Evolutionary conservation across 2,797 vertebrate genomes (phyloP), one percentile per base, ranked within the genome.

Genomic region (Pogoniulus pusillus): DNA sequence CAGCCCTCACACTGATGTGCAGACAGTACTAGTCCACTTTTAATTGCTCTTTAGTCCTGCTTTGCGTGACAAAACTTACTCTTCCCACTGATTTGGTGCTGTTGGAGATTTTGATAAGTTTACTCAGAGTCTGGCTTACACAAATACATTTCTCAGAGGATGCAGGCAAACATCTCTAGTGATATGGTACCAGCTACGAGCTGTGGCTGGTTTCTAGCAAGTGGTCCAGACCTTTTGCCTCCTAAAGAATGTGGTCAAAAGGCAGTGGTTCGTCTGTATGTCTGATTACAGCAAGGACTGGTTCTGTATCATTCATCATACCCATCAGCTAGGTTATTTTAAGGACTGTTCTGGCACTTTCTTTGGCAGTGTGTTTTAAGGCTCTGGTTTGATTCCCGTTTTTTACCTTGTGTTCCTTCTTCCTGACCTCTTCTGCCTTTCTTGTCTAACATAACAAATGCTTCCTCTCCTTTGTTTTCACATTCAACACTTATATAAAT

Each of bases 281-380:
- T 59, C 34, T 69, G 66, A 51, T 64, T 81, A 47, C 45, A 79
- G 57, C 26, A 94, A 76, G 43, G 16, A 27, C 30, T 63, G 53
- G 14, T 37, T 89, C 57, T 74, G 20, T 53, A 54, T 73, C 32
- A 24, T 39, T 70, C 30, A 0, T 93, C 73, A 64, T 34, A 66
- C 2, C 19, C 57, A 60, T 70, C 39, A 87, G 43, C 16, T 29
- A 69, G 43, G 39, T 83, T 87, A 89, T 91, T 94, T 94, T 84
- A 65, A 71, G 68, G 49, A 73, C 47, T 70, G 15, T 59, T 85
- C 70, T 83, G 59, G 39, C 51, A 65, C 57, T 78, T 91, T 92
- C 47, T 73, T 43, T 45, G 85, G 34, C 5, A 0, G 43, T 81
- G 32, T 79, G 51, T 89, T 91, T 85, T 59, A 87, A 64, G 39